A percentile compares a stretch with the other conserved stretches of the same genome.
Conservation (phyloP, 1,140 invertebrate genomes). For the Cryptotermes secundus region DNA sequence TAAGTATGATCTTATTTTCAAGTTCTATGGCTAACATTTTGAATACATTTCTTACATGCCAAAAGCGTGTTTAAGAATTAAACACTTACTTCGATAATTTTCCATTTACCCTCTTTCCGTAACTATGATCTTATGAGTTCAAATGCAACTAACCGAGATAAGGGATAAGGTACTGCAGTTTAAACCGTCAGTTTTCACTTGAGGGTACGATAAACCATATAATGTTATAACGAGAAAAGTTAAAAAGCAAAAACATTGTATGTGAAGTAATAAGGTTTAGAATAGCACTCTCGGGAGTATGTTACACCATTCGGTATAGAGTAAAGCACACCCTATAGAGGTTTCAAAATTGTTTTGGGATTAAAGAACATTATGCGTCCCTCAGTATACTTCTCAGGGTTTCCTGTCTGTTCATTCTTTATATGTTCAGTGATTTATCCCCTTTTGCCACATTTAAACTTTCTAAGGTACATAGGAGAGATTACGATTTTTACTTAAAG, state of each 20-base stretch:
- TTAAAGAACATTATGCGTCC: neutral
- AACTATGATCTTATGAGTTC: too few relatives aligned
- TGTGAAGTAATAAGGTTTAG: neutral
- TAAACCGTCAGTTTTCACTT: neutral
- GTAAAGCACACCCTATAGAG: neutral
- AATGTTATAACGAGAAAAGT: neutral
- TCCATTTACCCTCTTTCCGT: too few relatives aligned
- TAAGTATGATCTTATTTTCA: too few relatives aligned
- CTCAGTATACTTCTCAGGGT: neutral
- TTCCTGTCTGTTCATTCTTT: neutral
- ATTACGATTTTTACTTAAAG: neutral
- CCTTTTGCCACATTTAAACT: neutral
- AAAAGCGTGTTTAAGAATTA: too few relatives aligned
- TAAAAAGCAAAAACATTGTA: neutral
- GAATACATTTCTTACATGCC: too few relatives aligned
- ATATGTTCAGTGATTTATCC: neutral
- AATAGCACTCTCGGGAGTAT: neutral
- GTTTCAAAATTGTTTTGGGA: neutral
- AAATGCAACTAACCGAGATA: too few relatives aligned
- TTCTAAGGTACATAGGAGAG: neutral
- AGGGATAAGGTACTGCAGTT: too few relatives aligned
- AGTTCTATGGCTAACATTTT: too few relatives aligned
- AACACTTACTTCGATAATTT: too few relatives aligned
- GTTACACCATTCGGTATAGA: neutral
- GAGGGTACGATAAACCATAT: neutral